phyloP scores from a whole-genome alignment of 1,140 invertebrate genomes.

The Zeugodacus cucurbitae region DNA sequence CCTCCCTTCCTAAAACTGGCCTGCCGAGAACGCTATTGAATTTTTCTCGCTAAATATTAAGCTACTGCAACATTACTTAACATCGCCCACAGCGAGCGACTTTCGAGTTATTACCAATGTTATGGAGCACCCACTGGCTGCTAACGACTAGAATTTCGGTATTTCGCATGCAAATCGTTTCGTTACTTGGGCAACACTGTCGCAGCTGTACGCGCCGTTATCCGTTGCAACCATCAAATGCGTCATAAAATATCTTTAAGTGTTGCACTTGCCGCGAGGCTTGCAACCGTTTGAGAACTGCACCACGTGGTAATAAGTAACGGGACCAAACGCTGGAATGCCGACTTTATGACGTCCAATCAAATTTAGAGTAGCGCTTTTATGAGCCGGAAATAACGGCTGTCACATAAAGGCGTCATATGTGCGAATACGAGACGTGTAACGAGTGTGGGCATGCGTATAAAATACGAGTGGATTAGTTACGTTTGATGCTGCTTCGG shows the following conservation, averaged over 20 bases:
- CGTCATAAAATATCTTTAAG: conserved; percentile 11
- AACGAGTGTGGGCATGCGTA: neutral
- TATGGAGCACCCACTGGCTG: neutral
- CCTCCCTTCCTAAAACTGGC: too few species aligned
- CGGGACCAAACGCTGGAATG: neutral
- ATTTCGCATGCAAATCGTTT: neutral
- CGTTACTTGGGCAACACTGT: neutral
- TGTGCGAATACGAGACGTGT: neutral
- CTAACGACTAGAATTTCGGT: neutral
- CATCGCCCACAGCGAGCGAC: neutral
- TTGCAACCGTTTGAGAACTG: neutral
- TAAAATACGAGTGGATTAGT: neutral
- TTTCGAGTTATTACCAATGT: neutral
- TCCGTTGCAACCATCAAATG: neutral
- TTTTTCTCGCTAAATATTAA: neutral
- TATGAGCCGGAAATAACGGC: conserved; percentile 3
- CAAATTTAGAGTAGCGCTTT: conserved; percentile 7
- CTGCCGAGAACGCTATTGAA: too few species aligned
- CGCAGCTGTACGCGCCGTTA: neutral
- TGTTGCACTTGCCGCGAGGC: neutral
- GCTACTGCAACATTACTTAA: neutral
- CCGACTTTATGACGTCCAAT: conserved; percentile 31
- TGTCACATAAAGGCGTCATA: neutral
- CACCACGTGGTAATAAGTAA: neutral
- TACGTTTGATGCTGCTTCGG: neutral